Conservation (phyloP, 2,888 invertebrate species). For the Andrena camellia region DNA sequence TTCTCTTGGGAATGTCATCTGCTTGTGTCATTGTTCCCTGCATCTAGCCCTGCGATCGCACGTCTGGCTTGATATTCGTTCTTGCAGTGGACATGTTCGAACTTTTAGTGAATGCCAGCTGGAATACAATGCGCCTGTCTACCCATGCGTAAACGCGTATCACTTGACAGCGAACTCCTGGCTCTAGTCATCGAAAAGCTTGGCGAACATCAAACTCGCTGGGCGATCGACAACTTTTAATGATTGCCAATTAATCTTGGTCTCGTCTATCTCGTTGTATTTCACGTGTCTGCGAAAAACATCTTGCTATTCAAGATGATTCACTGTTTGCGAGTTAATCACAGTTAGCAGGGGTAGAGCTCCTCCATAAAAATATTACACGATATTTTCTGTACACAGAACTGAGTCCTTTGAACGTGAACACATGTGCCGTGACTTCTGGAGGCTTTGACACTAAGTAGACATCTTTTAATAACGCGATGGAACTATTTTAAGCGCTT, state of each 20-base stretch:
- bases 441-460: neutral
- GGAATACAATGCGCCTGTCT: constrained; percentile 53
- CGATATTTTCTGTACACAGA: neutral
- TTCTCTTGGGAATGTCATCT: neutral
- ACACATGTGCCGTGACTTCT: neutral
- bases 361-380: neutral
- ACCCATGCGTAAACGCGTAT: constrained; percentile 47
- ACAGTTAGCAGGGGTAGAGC: neutral
- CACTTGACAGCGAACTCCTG: constrained; percentile 48
- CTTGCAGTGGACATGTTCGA: constrained; percentile 41
- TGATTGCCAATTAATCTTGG: neutral
- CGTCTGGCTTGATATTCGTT: constrained; percentile 41
- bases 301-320: neutral
- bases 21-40: neutral
- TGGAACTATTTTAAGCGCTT: constrained; percentile 13
- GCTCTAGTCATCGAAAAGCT: constrained; percentile 25
- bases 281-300: neutral
- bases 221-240: neutral
- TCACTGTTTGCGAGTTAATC: neutral
- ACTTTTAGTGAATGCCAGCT: constrained; percentile 44
- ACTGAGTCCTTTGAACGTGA: neutral
- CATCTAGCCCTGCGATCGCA: neutral
- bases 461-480: neutral
- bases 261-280: neutral
- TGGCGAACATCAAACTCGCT: neutral